Percentiles rank a stretch among this genome's conserved stretches.
Evolutionary conservation across 23 tunicate species (phyloP).

Genomic region (Ascidia mentula): DNA sequence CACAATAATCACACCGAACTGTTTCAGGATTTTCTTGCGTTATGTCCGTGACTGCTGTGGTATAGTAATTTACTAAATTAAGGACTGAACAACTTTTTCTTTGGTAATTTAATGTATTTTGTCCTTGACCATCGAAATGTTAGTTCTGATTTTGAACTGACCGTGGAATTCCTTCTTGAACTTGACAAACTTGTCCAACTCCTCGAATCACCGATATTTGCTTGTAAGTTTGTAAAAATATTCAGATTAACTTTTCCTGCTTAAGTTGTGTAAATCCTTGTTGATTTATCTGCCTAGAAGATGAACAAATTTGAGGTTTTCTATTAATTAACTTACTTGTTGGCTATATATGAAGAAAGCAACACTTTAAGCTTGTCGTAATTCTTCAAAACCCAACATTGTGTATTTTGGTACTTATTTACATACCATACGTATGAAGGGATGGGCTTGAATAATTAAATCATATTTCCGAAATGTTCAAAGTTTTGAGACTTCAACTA

Average conservation of each 20-base stretch:
- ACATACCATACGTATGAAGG: no score
- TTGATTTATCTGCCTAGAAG: not conserved
- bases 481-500: slow-evolving; percentile 78
- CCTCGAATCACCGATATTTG: slow-evolving; percentile 94
- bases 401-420: no score
- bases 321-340: not conserved
- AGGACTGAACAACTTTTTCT: no score
- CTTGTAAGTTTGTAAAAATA: slow-evolving; percentile 76
- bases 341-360: not conserved
- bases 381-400: no score
- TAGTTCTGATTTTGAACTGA: slow-evolving; percentile 77
- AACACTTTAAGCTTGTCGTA: not conserved
- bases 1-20: no score
- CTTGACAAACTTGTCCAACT: slow-evolving; percentile 88
- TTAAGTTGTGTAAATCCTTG: not conserved
- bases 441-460: no score
- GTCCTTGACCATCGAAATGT: no score
- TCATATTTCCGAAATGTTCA: no score
- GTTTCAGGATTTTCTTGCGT: no score
- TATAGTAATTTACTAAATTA: no score
- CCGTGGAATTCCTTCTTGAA: slow-evolving; percentile 76
- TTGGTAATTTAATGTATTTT: not conserved
- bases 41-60: no score
- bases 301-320: not conserved
- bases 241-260: not conserved